Evolutionary conservation across 2,113 vertebrate genomes (phyloP).

Genomic region (Piaya cayana): DNA sequence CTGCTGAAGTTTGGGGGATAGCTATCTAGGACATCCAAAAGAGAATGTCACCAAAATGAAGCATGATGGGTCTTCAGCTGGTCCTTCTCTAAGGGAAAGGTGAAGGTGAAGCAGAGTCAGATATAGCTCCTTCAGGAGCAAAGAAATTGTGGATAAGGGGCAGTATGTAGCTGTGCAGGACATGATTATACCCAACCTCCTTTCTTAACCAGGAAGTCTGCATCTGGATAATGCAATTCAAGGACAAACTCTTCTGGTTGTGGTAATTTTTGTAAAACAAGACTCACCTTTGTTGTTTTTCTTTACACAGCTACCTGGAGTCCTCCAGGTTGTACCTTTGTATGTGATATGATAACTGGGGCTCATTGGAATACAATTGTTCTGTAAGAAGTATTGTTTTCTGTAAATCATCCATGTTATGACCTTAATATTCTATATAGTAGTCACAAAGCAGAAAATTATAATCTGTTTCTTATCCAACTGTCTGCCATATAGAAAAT

Average conservation of each 20-base stretch:
- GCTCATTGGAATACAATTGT: not conserved
- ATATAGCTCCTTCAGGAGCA: fast-evolving
- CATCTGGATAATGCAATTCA: not conserved
- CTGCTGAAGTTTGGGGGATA: not conserved
- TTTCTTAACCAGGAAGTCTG: not conserved
- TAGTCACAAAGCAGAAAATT: conserved; percentile 12
- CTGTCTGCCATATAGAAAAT: conserved; percentile 30
- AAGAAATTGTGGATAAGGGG: not conserved
- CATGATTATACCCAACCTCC: not conserved
- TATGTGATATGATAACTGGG: not conserved
- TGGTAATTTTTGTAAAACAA: not conserved
- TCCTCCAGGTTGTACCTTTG: not conserved
- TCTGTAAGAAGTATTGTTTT: not conserved
- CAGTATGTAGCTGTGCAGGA: not conserved
- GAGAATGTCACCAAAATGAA: not conserved
- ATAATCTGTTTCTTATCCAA: conserved; percentile 21
- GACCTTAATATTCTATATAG: not conserved
- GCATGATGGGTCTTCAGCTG: not conserved
- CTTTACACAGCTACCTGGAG: not conserved
- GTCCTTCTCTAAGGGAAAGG: not conserved
- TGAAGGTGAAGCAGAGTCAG: not conserved
- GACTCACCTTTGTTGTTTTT: not conserved
- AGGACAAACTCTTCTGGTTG: not conserved
- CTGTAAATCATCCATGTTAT: not conserved
- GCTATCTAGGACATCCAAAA: not conserved